These are phyloP conservation scores for Odontocolon sp. DNA, from an alignment of 2,888 invertebrate species.

Conservation along the genomic window DNA sequence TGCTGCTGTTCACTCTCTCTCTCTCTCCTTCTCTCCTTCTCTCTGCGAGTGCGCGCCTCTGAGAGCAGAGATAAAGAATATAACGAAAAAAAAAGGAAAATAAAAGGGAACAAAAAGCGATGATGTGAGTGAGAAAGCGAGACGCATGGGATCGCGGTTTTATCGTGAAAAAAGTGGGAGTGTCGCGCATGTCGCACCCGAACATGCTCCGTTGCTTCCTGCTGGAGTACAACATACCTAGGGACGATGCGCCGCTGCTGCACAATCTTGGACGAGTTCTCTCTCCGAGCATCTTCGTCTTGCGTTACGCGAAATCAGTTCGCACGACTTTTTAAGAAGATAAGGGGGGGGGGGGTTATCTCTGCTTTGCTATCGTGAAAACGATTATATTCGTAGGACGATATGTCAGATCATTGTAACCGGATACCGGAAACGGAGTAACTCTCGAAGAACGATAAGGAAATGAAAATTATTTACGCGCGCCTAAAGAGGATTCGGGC, in stretches of 20 bases:
- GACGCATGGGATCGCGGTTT: constrained; percentile 54
- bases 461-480: constrained; percentile 17
- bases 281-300: constrained; percentile 4
- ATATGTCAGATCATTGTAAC: constrained; percentile 38
- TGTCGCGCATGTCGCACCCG: constrained; percentile 67
- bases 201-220: constrained; percentile 57
- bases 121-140: constrained; percentile 29
- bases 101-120: constrained; percentile 38
- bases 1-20: not conserved
- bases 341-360: no score
- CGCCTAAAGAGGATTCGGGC: constrained; percentile 17
- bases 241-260: no score
- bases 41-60: constrained; percentile 58
- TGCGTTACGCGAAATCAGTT: no score
- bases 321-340: no score
- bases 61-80: constrained; percentile 50
- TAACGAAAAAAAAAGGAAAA: not conserved
- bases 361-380: no score
- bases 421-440: constrained; percentile 22
- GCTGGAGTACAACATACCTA: no score
- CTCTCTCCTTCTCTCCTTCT: not conserved
- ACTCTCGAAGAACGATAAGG: constrained; percentile 11
- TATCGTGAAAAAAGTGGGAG: constrained; percentile 67
- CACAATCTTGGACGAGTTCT: constrained; percentile 11
- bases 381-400: not conserved